Percentiles rank a stretch among this genome's conserved stretches.
These are phyloP conservation scores for Alethe diademata DNA, from an alignment of 2,113 vertebrate species.

Conservation along the genomic window DNA sequence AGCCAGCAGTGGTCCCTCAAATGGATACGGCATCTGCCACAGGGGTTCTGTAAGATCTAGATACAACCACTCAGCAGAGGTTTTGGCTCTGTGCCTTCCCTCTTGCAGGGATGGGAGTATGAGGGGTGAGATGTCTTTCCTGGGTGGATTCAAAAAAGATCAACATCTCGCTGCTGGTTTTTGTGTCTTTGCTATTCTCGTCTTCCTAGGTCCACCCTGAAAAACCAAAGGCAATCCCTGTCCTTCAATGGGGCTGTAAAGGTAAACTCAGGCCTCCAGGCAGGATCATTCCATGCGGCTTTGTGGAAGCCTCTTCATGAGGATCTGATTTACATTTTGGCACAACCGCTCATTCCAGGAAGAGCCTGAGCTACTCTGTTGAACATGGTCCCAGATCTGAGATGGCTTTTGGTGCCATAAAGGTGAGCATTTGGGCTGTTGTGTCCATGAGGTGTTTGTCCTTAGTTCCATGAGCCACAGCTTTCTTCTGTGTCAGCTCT, in stretches of 20 bases:
- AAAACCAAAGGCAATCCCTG: background rate
- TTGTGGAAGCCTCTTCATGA: background rate
- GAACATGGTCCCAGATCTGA: background rate
- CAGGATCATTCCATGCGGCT: background rate
- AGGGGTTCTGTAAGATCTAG: background rate
- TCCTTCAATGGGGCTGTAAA: background rate
- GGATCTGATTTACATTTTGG: background rate
- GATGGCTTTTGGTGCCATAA: background rate
- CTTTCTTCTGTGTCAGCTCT: background rate
- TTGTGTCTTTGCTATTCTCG: background rate
- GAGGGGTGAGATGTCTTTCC: background rate
- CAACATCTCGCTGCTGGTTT: background rate
- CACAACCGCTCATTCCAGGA: background rate
- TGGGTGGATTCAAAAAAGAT: background rate
- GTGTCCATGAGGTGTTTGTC: background rate
- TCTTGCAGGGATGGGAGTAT: background rate
- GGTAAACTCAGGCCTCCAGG: background rate
- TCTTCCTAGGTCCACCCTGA: background rate
- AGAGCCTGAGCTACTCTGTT: background rate
- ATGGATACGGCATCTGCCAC: background rate
- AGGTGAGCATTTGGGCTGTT: background rate
- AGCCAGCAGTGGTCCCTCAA: rapidly evolving
- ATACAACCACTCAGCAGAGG: background rate
- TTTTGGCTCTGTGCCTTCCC: background rate
- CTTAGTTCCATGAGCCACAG: background rate